Evolutionary conservation across 2,888 invertebrate species (phyloP), one percentile per base, ranked within the genome.

Genomic region (Diaphora mendica): DNA sequence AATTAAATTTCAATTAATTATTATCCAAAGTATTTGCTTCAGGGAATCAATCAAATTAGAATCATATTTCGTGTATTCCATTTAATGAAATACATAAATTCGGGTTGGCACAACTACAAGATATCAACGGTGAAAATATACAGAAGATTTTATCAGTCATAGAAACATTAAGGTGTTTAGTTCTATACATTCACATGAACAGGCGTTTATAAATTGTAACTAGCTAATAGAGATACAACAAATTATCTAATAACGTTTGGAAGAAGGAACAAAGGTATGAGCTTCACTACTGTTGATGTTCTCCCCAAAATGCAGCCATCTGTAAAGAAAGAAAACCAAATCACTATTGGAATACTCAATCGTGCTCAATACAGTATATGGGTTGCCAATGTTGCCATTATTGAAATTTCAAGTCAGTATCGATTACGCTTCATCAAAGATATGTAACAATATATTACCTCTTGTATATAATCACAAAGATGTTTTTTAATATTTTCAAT

Each of bases 61-160:
- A 78, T 78, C 82, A 79, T 75, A 78, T 77, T 86, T 81, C 75
- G 84, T 89, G 89, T 88, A 92, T 92, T 92, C 85, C 94, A 94
- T 94, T 94, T 93, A 88, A 94, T 95, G 94, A 93, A 94, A 94
- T 89, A 94, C 92, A 91, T 93, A 95, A 95, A 95, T 95, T 95
- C 95, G 95, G 95, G 91, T 95, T 95, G 95, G 94, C 95, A 95
- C 94, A 94, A 93, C 94, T 93, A 94, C 91, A 91, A 91, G 90
- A 88, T 91, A 91, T 91, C 85, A 93, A 94, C 92, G 91, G 88
- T 92, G 89, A 88, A 93, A 90, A 92, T 92, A 92, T 90, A 91
- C 83, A 87, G 86, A 91, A 90, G 87, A 90, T 87, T 89, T 89
- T 82, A 85, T 93, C 91, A 92, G 91, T 93, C 91, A 85, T 89